Base-by-base conservation (phyloP, 2,888 invertebrate genomes). In the Parnassius smintheus region DNA sequence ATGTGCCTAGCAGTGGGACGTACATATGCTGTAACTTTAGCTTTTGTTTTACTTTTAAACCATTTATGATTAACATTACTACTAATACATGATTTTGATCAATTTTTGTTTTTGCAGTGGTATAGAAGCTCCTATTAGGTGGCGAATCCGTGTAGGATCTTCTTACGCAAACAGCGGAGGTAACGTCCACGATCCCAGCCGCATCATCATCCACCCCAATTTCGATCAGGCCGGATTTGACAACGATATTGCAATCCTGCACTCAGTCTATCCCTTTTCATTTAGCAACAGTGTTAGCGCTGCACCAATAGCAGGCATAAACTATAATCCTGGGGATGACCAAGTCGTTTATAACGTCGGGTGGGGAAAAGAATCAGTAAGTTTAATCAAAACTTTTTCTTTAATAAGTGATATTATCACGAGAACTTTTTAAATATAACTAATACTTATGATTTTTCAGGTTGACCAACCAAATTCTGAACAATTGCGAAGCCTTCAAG, bases 271-370 rank as follows among this genome's bases (percentile, higher is more conserved):
- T 1, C 59, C 55, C 3, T 78, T 89, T 4, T 59, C n/a, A 1
- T 77, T 72, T 59, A 72, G 63, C 55, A 68, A 62, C 54, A 67
- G 68, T 1, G 78, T 81, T 0, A 70, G 66, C 0, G 58, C 79
- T 0, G 76, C 53, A 7, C 44, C 51, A 2, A 78, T 90, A 22
- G 76, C 80, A 35, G 75, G 82, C 1, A 42, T 78, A 9, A 77
- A 72, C 49, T 78, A 78, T 63, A 73, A 77, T 53, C 68, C 83
- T 7, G 74, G 67, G 2, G 81, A 78, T 35, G 78, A 84, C 62
- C 75, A 75, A 49, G 68, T 69, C 4, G 83, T 86, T 2, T 79
- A 83, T 74, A 83, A 88, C 13, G 75, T 80, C 48, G 92, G 92
- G 66, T 91, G 88, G 89, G 88, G 90, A 46, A 11, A 48, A 8